Evolutionary conservation across 2,113 vertebrate genomes (phyloP), one percentile per base, ranked within the genome.

Genomic region (Ameiurus melas): DNA sequence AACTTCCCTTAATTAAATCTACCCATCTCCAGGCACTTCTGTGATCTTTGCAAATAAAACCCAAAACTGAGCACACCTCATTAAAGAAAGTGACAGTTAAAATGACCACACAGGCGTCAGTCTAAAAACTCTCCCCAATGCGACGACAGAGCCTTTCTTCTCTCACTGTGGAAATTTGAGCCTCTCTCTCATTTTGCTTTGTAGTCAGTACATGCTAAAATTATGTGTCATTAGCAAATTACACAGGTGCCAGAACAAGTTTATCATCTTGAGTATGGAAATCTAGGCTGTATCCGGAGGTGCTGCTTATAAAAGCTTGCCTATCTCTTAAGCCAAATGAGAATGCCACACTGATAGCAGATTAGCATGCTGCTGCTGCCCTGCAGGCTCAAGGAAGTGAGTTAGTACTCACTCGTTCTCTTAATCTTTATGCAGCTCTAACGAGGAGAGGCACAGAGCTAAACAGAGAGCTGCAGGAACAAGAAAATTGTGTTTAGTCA

Each of bases 371-470:
- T 96, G 95, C 90, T 94, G 93, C 94, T 93, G 68, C 73, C 97
- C 97, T 96, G 93, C 92, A 57, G 97, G 97, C 97, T 17, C 22
- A 95, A 96, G 95, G 94, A 94, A 96, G 96, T 95, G 95, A 96
- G 96, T 97, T 97, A 96, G 97, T 96, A 97, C 96, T 97, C 96
- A 96, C 96, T 95, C 94, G 97, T 97, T 96, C 95, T 86, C 90
- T 94, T 97, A 97, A 97, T 98, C 97, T 97, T 94, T 96, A 96
- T 96, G 96, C 96, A 97, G 95, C 96, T 96, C 95, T 97, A 97
- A 98, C 97, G 96, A 97, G 96, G 96, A 96, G 95, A 96, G 97
- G 96, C 95, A 95, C 95, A 89, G 82, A 95, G 95, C 90, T 92
- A 86, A 97, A 95, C 96, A 96, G 94, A 95, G 96, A 95, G 96